Conservation (phyloP, 2,113 vertebrate species). For the Ramphastos sulfuratus region DNA sequence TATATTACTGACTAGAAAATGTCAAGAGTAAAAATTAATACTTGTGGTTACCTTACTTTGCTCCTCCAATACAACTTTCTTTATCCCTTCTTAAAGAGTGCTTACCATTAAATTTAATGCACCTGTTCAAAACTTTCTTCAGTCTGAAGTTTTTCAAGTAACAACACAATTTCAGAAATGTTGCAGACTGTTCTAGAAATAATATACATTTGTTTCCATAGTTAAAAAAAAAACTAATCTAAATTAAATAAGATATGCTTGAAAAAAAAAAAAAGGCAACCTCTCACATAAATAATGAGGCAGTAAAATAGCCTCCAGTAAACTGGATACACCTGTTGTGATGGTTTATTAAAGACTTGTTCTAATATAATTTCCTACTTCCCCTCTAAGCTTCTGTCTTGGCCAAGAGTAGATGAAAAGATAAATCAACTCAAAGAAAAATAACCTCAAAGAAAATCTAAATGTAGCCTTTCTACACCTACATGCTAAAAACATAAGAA, state of each 20-base stretch:
- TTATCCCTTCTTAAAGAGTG: neutral
- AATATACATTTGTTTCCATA: neutral
- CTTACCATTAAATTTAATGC: neutral
- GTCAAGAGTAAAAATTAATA: conserved; percentile 24
- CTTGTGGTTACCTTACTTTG: neutral
- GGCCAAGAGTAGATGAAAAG: neutral
- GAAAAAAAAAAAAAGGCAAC: conserved; percentile 24
- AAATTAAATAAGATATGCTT: neutral
- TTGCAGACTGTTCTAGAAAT: neutral
- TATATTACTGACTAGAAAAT: conserved; percentile 39
- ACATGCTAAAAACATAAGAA: neutral
- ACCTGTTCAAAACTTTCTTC: neutral
- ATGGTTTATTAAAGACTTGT: conserved; percentile 73
- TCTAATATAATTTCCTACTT: conserved; percentile 28
- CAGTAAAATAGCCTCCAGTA: conserved; percentile 72
- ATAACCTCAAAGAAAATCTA: neutral
- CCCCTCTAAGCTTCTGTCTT: neutral
- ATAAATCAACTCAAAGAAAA: neutral
- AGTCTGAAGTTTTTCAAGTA: neutral
- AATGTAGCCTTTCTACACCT: neutral
- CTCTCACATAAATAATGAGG: conserved; percentile 74
- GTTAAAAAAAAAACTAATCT: neutral
- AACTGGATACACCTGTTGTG: conserved; percentile 55
- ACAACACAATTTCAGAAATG: neutral
- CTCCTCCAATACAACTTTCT: neutral